Evolutionary conservation across 1,140 invertebrate species (phyloP).

Genomic region (Piezodorus guildinii): DNA sequence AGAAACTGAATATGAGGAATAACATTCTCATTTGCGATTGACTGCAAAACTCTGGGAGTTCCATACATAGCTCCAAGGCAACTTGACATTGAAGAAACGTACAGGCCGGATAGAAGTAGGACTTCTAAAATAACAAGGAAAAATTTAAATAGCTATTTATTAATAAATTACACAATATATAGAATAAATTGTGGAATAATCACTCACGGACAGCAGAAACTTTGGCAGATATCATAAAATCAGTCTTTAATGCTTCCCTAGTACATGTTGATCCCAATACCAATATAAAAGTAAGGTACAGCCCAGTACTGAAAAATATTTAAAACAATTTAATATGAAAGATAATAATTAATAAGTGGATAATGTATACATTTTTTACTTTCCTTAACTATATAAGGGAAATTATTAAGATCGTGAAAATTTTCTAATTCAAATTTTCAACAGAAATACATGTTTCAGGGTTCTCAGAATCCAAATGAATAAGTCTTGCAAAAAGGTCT

Average conservation of each 20-base stretch:
- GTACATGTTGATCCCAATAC: slow-evolving; percentile 80
- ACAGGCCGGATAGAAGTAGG: slow-evolving; percentile 77
- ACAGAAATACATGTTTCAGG: too few relatives aligned
- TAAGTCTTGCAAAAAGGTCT: too few relatives aligned
- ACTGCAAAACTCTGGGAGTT: slow-evolving; percentile 85
- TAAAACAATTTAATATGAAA: slow-evolving; percentile 21
- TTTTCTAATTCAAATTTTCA: too few relatives aligned
- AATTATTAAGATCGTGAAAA: too few relatives aligned
- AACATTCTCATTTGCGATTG: slow-evolving; percentile 89
- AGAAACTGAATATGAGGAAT: slow-evolving; percentile 78
- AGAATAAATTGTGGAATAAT: neutral
- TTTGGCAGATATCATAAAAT: slow-evolving; percentile 85
- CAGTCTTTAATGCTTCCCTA: slow-evolving; percentile 53
- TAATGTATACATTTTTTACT: too few relatives aligned
- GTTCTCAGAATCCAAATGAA: too few relatives aligned
- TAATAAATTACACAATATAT: too few relatives aligned
- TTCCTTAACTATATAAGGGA: too few relatives aligned
- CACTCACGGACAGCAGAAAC: slow-evolving; percentile 58
- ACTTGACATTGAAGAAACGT: slow-evolving; percentile 89
- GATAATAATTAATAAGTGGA: too few relatives aligned
- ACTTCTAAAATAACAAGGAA: slow-evolving; percentile 39
- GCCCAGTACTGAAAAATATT: slow-evolving; percentile 56
- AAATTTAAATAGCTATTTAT: too few relatives aligned
- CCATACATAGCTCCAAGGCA: slow-evolving; percentile 91
- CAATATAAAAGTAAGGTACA: slow-evolving; percentile 80